Evolutionary conservation across 2,113 vertebrate genomes (phyloP).

Genomic region (Lophius piscatorius): DNA sequence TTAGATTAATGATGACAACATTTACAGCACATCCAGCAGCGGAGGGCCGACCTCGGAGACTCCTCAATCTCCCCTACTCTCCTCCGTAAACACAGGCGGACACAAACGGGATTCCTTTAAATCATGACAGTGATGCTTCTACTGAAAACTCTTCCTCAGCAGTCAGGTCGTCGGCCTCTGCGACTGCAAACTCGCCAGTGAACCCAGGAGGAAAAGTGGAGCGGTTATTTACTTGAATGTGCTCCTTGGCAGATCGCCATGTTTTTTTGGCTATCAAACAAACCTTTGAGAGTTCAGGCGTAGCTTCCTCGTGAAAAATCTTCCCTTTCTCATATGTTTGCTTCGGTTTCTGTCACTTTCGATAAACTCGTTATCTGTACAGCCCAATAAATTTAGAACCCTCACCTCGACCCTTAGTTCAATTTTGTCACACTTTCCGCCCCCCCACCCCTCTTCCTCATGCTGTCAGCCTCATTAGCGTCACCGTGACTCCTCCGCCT

Average conservation of each 20-base stretch:
- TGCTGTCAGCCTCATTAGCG: slow-evolving; percentile 37
- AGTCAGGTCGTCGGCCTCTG: slow-evolving; percentile 42
- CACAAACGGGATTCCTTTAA: slow-evolving; percentile 15
- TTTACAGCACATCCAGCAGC: slow-evolving; percentile 19
- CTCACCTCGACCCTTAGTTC: slow-evolving; percentile 16
- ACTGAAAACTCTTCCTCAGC: slow-evolving; percentile 42
- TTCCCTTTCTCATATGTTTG: no score
- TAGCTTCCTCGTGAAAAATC: slow-evolving; percentile 24
- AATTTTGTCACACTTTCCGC: slow-evolving; percentile 24
- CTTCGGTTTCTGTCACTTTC: no score
- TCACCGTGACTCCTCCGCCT: slow-evolving; percentile 25
- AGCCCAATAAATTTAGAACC: slow-evolving; percentile 14
- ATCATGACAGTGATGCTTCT: slow-evolving; percentile 35
- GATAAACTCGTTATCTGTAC: background rate
- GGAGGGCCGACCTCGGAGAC: slow-evolving; percentile 23
- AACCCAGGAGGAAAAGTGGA: slow-evolving; percentile 29
- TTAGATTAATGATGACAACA: slow-evolving; percentile 46
- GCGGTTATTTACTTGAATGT: slow-evolving; percentile 23
- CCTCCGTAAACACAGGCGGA: slow-evolving; percentile 7
- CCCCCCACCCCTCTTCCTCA: background rate
- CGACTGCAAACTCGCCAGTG: slow-evolving; percentile 39
- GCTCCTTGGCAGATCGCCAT: slow-evolving; percentile 7
- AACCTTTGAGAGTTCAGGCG: slow-evolving; percentile 27
- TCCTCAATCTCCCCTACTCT: slow-evolving; percentile 30
- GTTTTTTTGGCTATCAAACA: slow-evolving; percentile 21